Evolutionary conservation across 2,888 invertebrate genomes (phyloP), one percentile per base, ranked within the genome.

Genomic region (Mythimna ferrago): DNA sequence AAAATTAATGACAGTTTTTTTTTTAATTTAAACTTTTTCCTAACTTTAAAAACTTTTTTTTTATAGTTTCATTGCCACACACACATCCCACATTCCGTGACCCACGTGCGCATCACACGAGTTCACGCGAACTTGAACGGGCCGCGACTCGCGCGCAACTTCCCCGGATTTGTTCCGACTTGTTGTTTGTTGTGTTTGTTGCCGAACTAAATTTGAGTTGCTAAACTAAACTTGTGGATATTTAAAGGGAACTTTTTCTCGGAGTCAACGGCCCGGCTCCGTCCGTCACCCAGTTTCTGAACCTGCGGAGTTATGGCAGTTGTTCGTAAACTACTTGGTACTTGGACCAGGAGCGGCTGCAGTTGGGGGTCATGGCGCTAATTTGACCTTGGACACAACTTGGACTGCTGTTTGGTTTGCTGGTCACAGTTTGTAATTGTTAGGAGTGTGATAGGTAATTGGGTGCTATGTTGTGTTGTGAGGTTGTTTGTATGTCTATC

Each of bases 181-280:
- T 96, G 95, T 96, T 96, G 95, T 95, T 95, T 85, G 93, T 93
- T 92, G 91, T 92, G 94, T 94, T 95, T 95, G 95, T 96, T 95
- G 92, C 92, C 92, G 90, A 96, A 96, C 96, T 95, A 95, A 96
- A 96, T 96, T 96, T 95, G 95, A 96, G 96, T 95, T 95, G 94
- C 93, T 95, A 93, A 95, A 95, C 95, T 95, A 94, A 95, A 96
- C 93, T 96, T 95, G 95, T 91, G 94, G 96, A 96, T 96, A 96
- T 96, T 96, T 96, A 96, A 96, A 96, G 94, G 89, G 94, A 96
- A 96, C 95, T 96, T 96, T 96, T 96, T 96, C 96, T 94, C 94
- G 93, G 94, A 96, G 96, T 96, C 96, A 96, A 96, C 94, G 96
- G 94, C 95, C 96, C 92, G 93, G 93, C 88, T 91, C 93, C 92